Evolutionary conservation across 2,113 vertebrate genomes (phyloP).

Genomic region (Tenebrosternarchus preto): DNA sequence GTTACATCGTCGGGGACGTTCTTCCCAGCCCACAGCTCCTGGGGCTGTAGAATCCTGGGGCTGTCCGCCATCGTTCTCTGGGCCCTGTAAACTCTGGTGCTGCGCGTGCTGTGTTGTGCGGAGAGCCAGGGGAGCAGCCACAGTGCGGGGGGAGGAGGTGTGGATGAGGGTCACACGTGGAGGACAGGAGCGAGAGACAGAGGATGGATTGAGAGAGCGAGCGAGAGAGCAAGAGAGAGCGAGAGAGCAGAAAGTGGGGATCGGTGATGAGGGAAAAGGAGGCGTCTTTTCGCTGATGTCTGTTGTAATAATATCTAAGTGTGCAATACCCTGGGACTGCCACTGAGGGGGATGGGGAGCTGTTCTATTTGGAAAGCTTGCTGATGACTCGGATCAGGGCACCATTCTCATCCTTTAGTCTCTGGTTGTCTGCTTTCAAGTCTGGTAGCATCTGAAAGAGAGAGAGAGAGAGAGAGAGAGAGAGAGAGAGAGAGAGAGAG

Average conservation of each 20-base stretch:
- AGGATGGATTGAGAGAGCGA: slow-evolving; percentile 6
- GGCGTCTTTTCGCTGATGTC: slow-evolving; percentile 71
- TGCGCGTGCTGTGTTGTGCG: slow-evolving; percentile 75
- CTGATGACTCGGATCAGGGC: slow-evolving; percentile 95
- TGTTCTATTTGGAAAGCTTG: slow-evolving; percentile 91
- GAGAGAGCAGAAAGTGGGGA: slow-evolving; percentile 24
- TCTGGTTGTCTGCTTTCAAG: slow-evolving; percentile 99
- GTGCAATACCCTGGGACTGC: slow-evolving; percentile 88
- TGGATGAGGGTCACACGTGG: slow-evolving; percentile 18
- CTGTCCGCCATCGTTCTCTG: slow-evolving; percentile 52
- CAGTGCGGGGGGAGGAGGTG: background rate
- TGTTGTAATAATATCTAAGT: slow-evolving; percentile 81
- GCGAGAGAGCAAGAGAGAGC: background rate
- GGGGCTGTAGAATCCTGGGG: no score
- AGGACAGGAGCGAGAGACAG: slow-evolving; percentile 21
- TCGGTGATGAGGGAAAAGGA: slow-evolving; percentile 39
- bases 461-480: slow-evolving; percentile 22
- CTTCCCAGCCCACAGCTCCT: slow-evolving; percentile 83
- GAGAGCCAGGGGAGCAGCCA: slow-evolving; percentile 60
- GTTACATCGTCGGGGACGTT: slow-evolving; percentile 91
- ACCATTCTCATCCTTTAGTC: slow-evolving; percentile 99
- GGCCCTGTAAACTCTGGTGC: slow-evolving; percentile 81
- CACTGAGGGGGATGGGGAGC: slow-evolving; percentile 63
- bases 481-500: background rate
- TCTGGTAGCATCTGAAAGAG: slow-evolving; percentile 93